phyloP scores from a whole-genome alignment of 2,888 invertebrate genomes.

The Lasioglossum marginatum region DNA sequence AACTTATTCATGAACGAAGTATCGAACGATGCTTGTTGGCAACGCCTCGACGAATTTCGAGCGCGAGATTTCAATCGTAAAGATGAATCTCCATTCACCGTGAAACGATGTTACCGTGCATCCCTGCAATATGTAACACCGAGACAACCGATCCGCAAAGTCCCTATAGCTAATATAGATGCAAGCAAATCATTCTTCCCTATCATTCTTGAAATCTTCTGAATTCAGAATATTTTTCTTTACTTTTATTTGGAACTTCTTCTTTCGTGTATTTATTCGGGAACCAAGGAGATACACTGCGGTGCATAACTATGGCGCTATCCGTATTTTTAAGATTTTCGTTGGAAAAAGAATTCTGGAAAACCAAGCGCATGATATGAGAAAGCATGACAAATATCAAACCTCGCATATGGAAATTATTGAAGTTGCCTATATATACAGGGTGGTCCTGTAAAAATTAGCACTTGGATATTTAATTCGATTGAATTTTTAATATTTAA shows the following conservation, averaged over 20 bases:
- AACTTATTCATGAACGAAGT: conserved; percentile 17
- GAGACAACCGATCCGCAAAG: neutral
- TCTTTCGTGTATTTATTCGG: neutral
- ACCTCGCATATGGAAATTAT: no score
- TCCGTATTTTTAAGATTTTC: no score
- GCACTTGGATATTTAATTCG: no score
- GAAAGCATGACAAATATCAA: no score
- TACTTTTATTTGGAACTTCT: neutral
- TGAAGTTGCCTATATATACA: no score
- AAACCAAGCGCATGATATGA: no score
- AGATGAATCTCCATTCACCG: conserved; percentile 10
- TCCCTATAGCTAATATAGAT: neutral
- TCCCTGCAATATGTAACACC: conserved; percentile 8
- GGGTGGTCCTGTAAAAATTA: no score
- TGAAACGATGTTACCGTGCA: neutral
- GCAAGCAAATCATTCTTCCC: neutral
- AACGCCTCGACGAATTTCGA: conserved; percentile 5
- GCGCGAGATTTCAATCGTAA: conserved; percentile 2
- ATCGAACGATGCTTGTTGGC: conserved; percentile 6
- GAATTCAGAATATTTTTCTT: neutral
- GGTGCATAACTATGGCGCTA: no score
- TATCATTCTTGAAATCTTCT: neutral
- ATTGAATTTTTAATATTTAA: no score
- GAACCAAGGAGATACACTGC: neutral
- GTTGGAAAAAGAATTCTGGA: no score